Evolutionary conservation across 2,888 invertebrate genomes (phyloP).

Genomic region (Fragum sueziense): DNA sequence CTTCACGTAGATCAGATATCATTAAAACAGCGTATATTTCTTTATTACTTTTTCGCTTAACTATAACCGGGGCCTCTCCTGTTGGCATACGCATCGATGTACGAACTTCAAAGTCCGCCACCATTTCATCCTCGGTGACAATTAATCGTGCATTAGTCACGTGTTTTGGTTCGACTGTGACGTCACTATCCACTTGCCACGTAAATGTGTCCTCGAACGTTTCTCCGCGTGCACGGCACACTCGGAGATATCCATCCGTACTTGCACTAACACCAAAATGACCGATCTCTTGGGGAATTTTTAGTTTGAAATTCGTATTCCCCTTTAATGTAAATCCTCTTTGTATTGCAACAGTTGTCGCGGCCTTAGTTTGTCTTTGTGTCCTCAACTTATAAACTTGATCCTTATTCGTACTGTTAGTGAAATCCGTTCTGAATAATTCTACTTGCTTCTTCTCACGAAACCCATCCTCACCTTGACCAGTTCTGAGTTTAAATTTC

Average conservation of each 20-base stretch:
- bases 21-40: constrained; percentile 69
- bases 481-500: constrained; percentile 60
- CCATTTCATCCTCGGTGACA: constrained; percentile 69
- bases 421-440: constrained; percentile 69
- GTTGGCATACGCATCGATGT: constrained; percentile 70
- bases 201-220: constrained; percentile 69
- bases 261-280: constrained; percentile 71
- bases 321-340: constrained; percentile 67
- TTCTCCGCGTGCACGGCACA: constrained; percentile 66
- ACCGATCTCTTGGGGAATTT: constrained; percentile 66
- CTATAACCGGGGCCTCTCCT: constrained; percentile 69
- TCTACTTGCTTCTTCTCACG: constrained; percentile 68
- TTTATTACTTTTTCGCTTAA: constrained; percentile 64
- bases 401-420: constrained; percentile 69
- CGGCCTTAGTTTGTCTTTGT: constrained; percentile 70
- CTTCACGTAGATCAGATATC: constrained; percentile 68
- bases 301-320: constrained; percentile 68
- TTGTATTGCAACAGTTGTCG: constrained; percentile 67
- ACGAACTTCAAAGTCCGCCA: constrained; percentile 71
- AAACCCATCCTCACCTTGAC: constrained; percentile 61
- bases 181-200: constrained; percentile 73
- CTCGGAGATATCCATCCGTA: constrained; percentile 67
- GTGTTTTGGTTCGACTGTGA: constrained; percentile 71
- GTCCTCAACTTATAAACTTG: constrained; percentile 72
- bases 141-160: constrained; percentile 66